phyloP scores from a whole-genome alignment of 2,113 vertebrate genomes.

The Epinephelus lanceolatus region DNA sequence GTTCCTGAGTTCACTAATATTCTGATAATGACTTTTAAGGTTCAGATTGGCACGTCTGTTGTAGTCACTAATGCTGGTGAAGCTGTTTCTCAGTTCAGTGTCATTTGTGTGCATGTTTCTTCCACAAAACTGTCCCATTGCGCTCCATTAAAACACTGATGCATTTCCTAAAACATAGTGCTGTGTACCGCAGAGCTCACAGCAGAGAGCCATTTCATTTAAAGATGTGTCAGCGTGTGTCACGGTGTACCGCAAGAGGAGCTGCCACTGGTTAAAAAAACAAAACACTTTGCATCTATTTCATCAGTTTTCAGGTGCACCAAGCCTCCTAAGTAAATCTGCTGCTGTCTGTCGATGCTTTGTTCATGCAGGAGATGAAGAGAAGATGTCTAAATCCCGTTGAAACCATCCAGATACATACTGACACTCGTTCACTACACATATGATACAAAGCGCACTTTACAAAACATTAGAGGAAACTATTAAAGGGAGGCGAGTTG shows the following conservation, averaged over 20 bases:
- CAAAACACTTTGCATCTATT: background rate
- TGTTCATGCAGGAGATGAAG: background rate
- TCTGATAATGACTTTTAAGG: background rate
- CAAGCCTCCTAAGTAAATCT: background rate
- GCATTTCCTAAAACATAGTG: constrained; percentile 1
- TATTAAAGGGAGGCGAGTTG: background rate
- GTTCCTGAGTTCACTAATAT: background rate
- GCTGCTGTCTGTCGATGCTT: background rate
- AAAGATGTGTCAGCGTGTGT: constrained; percentile 46
- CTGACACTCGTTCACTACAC: background rate
- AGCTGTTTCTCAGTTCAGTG: constrained; percentile 6
- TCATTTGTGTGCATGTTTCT: constrained; percentile 16
- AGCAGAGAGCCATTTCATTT: constrained; percentile 47
- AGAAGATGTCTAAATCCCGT: background rate
- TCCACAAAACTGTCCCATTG: constrained; percentile 5
- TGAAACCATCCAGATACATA: background rate
- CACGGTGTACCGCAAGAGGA: background rate
- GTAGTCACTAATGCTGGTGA: background rate
- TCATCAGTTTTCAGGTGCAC: background rate
- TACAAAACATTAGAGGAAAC: background rate
- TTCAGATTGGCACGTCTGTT: background rate
- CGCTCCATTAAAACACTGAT: constrained; percentile 13
- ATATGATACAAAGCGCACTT: background rate
- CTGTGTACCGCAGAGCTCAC: background rate
- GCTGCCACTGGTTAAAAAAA: constrained; percentile 3